Conservation (phyloP, 2,888 invertebrate species). For the Bimastos eiseni region DNA sequence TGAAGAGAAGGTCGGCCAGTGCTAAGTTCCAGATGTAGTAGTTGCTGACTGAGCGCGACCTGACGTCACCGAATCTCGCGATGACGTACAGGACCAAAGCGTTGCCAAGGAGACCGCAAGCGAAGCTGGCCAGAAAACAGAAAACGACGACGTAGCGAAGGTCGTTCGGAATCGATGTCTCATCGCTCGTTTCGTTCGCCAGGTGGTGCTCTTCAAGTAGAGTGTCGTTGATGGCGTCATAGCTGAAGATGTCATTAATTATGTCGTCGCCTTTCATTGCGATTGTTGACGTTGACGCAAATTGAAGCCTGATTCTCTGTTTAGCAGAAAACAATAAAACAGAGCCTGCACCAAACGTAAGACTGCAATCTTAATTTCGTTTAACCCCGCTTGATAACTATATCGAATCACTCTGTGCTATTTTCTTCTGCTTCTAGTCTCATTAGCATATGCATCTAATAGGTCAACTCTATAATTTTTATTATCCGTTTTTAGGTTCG, state of each 20-base stretch:
- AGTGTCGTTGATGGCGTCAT: background rate
- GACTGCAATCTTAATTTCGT: background rate
- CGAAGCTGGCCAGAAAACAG: constrained; percentile 25
- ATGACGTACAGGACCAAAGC: constrained; percentile 33
- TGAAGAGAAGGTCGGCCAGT: constrained; percentile 41
- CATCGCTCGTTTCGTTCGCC: background rate
- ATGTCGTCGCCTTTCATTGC: background rate
- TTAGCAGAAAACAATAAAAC: background rate
- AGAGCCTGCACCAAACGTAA: background rate
- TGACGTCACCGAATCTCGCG: constrained; percentile 27
- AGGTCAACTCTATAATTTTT: no score
- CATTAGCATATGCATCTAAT: no score
- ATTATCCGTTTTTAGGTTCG: no score
- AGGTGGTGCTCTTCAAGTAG: background rate
- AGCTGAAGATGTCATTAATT: background rate
- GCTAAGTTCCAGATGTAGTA: constrained; percentile 45
- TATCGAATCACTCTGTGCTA: background rate
- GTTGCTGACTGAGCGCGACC: constrained; percentile 30
- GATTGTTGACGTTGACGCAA: background rate
- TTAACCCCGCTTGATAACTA: background rate
- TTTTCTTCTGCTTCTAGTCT: background rate
- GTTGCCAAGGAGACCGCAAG: constrained; percentile 35
- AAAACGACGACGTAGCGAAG: constrained; percentile 27
- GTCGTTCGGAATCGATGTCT: background rate
- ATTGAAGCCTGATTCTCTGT: background rate